These are phyloP conservation scores for Gila robusta DNA, from an alignment of 2,797 vertebrate genomes.

Conservation along the genomic window DNA sequence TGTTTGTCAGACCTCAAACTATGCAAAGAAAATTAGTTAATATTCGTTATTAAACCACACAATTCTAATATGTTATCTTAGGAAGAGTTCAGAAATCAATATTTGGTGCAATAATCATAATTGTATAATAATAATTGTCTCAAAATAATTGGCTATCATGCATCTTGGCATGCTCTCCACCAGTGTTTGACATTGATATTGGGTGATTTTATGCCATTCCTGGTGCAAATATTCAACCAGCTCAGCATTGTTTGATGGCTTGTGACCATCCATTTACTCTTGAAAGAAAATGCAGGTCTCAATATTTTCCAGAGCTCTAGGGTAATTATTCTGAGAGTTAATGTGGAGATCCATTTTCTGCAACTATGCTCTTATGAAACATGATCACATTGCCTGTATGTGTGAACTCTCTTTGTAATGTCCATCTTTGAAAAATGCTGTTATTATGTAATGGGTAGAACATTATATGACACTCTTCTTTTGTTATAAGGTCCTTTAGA, in stretches of 20 bases:
- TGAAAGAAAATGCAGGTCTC: conserved; percentile 6
- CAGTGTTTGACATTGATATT: too few species aligned
- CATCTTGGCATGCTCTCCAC: too few species aligned
- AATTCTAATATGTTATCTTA: conserved; percentile 6
- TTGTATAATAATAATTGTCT: too few species aligned
- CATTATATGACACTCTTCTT: conserved; percentile 15
- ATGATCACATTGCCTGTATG: conserved; percentile 1
- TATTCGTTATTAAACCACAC: background rate
- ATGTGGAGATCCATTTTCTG: conserved; percentile 1
- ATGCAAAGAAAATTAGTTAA: background rate
- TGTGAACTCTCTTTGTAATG: background rate
- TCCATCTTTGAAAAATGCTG: background rate
- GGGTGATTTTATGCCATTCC: too few species aligned
- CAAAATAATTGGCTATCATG: too few species aligned
- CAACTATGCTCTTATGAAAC: conserved; percentile 9
- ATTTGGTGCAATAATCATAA: conserved; percentile 1
- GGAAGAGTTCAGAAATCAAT: conserved; percentile 21
- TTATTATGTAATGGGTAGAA: conserved; percentile 6
- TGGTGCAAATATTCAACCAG: too few species aligned
- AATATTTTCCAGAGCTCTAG: conserved; percentile 6
- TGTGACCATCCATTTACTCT: background rate
- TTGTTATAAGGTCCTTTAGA: conserved; percentile 17
- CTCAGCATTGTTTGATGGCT: too few species aligned
- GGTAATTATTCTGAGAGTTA: conserved; percentile 4
- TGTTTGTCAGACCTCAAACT: background rate